These are phyloP conservation scores for Characodon lateralis DNA, from an alignment of 2,797 vertebrate genomes.

Conservation along the genomic window DNA sequence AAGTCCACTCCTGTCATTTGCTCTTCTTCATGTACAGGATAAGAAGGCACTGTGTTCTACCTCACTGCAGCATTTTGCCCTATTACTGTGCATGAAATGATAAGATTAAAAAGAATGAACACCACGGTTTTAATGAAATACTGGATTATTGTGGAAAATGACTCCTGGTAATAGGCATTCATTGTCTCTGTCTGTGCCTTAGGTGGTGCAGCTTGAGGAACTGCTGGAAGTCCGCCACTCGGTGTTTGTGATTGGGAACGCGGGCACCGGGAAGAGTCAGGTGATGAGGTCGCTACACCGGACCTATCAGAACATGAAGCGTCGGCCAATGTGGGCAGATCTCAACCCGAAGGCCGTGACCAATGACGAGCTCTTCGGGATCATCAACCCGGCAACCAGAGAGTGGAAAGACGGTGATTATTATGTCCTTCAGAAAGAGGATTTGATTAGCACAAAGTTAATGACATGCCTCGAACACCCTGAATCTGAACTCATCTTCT, in stretches of 20 bases:
- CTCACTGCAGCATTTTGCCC: constrained; percentile 33
- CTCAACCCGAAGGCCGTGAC: constrained; percentile 97
- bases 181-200: constrained; percentile 17
- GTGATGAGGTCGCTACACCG: constrained; percentile 90
- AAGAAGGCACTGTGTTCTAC: constrained; percentile 35
- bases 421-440: not conserved
- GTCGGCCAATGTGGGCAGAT: constrained; percentile 89
- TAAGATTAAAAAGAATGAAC: constrained; percentile 17
- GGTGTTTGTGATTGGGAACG: constrained; percentile 91
- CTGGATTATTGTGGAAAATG: constrained; percentile 4
- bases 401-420: constrained; percentile 84
- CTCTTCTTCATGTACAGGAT: constrained; percentile 28
- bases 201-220: constrained; percentile 96
- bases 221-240: constrained; percentile 92
- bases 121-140: constrained; percentile 14
- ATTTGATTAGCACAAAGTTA: not conserved
- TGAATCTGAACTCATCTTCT: constrained; percentile 1
- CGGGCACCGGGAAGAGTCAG: constrained; percentile 94
- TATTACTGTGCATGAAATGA: constrained; percentile 27
- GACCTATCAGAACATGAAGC: constrained; percentile 91
- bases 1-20: constrained; percentile 21
- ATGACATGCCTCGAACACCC: constrained; percentile 1
- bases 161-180: not conserved
- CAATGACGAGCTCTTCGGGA: constrained; percentile 94
- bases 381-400: constrained; percentile 92